These are phyloP conservation scores for Calliphora vomitoria DNA, from an alignment of 2,888 invertebrate genomes.

Conservation along the genomic window DNA sequence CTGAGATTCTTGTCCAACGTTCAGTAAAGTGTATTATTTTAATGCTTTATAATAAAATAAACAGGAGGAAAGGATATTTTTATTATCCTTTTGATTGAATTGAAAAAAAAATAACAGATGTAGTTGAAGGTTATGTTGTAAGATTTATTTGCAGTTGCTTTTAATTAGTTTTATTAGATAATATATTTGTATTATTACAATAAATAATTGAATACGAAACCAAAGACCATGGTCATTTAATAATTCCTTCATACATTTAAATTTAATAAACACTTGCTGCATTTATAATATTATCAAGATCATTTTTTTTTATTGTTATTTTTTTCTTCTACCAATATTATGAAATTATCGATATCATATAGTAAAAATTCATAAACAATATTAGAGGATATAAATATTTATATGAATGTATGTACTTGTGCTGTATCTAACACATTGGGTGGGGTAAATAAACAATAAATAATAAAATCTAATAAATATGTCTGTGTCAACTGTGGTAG, in stretches of 20 bases:
- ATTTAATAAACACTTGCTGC: slow-evolving; percentile 23
- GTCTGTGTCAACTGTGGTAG: slow-evolving; percentile 10
- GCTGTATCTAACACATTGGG: slow-evolving; percentile 17
- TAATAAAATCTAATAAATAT: slow-evolving; percentile 36
- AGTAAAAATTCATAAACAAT: slow-evolving; percentile 4
- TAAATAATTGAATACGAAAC: background rate
- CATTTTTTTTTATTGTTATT: background rate
- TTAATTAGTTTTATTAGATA: no score
- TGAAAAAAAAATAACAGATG: no score
- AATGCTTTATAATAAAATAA: no score
- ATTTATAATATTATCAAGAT: slow-evolving; percentile 29
- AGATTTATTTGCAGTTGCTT: no score
- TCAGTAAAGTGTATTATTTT: no score
- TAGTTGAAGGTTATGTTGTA: no score
- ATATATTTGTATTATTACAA: background rate
- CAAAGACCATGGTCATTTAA: slow-evolving; percentile 13
- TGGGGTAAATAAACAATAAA: slow-evolving; percentile 47
- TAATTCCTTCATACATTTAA: slow-evolving; percentile 6
- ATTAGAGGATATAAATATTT: slow-evolving; percentile 40
- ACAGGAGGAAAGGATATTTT: no score
- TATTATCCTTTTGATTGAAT: no score
- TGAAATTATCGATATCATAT: slow-evolving; percentile 9
- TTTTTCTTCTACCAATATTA: background rate
- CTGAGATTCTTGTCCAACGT: no score
- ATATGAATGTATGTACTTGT: background rate